Evolutionary conservation across 2,113 vertebrate genomes (phyloP), one percentile per base, ranked within the genome.

Genomic region (Pyrgilauda ruficollis): DNA sequence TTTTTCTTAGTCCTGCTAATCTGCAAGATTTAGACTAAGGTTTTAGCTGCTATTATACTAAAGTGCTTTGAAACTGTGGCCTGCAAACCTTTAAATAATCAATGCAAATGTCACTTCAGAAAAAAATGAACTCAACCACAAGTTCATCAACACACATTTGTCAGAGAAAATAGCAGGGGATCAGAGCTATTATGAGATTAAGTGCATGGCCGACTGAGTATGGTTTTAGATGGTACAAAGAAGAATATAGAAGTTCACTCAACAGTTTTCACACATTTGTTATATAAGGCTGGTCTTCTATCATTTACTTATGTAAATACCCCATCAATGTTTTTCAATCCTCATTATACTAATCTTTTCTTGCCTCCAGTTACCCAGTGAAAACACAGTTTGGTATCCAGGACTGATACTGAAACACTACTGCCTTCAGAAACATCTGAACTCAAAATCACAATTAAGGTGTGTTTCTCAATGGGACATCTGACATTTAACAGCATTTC

Each of bases 181-280:
- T 98, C 97, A 98, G 92, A 96, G 97, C 98, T 98, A 98, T 98
- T 98, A 99, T 98, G 98, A 98, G 98, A 98, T 98, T 99, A 98
- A 98, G 96, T 98, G 93, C 93, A 98, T 92, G 84, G 96, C 96
- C 97, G 96, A 98, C 97, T 96, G 94, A 98, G 97, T 96, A 98
- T 90, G 97, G 97, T 94, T 98, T 98, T 98, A 98, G 97, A 98
- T 95, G 93, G 97, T 97, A 97, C 98, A 97, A 98, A 98, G 97
- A 98, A 98, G 97, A 98, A 98, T 97, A 96, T 75, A 97, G 97
- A 97, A 97, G 91, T 97, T 98, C 97, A 96, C 95, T 97, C 95
- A 98, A 97, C 83, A 98, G 97, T 98, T 98, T 98, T 96, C 96
- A 98, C 97, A 98, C 90, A 46, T 96, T 95, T 97, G 97, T 94